These are phyloP conservation scores for Dendrolimus punctatus DNA, from an alignment of 1,140 invertebrate species.

Conservation along the genomic window DNA sequence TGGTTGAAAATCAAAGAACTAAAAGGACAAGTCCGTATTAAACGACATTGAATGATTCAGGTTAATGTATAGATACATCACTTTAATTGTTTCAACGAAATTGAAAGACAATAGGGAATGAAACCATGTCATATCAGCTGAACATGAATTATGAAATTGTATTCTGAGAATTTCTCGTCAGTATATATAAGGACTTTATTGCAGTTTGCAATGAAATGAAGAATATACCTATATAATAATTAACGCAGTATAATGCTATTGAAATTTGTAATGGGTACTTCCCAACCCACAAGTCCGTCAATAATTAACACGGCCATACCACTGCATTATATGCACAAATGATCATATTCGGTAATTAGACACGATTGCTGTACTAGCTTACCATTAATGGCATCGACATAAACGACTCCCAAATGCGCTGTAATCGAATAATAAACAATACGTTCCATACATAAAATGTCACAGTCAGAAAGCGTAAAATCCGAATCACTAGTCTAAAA, in stretches of 20 bases:
- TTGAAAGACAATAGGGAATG: too few relatives aligned
- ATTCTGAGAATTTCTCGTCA: too few relatives aligned
- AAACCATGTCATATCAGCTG: too few relatives aligned
- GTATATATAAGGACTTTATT: neutral
- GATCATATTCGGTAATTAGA: conserved; percentile 23
- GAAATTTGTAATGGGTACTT: conserved; percentile 6
- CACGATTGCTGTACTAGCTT: conserved; percentile 15
- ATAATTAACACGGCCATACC: conserved; percentile 29
- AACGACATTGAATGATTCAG: too few relatives aligned
- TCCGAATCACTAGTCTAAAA: conserved; percentile 4
- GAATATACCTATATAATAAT: conserved; percentile 12
- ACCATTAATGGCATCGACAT: neutral
- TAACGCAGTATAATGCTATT: conserved; percentile 13
- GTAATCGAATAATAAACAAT: too few relatives aligned
- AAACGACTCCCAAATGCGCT: too few relatives aligned
- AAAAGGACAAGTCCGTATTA: too few relatives aligned
- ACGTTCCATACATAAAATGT: too few relatives aligned
- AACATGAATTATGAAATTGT: too few relatives aligned
- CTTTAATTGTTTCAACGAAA: too few relatives aligned
- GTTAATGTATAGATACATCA: too few relatives aligned
- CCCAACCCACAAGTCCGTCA: conserved; percentile 7
- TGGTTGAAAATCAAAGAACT: too few relatives aligned
- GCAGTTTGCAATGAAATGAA: conserved; percentile 1
- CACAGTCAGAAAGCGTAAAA: neutral
- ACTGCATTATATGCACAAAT: conserved; percentile 17